Conservation (phyloP, 2,888 invertebrate genomes). For the Trachelus stipa region DNA sequence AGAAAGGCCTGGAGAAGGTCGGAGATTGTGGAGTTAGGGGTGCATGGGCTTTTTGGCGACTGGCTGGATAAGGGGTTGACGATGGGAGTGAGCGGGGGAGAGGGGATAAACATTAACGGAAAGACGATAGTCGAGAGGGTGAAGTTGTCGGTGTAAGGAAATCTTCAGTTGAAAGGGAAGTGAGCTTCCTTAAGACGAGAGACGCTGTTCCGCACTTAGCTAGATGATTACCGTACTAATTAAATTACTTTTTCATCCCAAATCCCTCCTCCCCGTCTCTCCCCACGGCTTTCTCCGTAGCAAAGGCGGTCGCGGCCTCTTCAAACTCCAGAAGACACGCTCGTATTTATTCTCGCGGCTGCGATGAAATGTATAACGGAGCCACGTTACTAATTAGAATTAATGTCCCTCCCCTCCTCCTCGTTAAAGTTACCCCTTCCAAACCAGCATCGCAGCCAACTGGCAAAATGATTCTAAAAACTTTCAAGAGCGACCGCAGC, state of each 20-base stretch:
- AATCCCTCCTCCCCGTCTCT: constrained; percentile 5
- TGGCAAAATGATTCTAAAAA: too few species aligned
- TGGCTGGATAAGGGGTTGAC: too few species aligned
- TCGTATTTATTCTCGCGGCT: constrained; percentile 4
- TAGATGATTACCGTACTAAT: constrained; percentile 24
- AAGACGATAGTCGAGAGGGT: neutral
- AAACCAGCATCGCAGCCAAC: too few species aligned
- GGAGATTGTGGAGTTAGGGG: too few species aligned
- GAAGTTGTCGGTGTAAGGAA: neutral
- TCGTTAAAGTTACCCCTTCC: neutral
- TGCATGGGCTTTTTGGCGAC: too few species aligned
- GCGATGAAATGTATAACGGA: constrained; percentile 11
- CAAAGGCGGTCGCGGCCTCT: neutral
- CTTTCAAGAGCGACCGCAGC: too few species aligned
- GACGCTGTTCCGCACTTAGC: constrained; percentile 23
- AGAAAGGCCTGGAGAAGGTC: too few species aligned
- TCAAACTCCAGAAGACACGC: constrained; percentile 5
- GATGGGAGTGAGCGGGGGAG: too few species aligned
- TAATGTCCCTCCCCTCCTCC: neutral
- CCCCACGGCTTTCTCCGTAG: constrained; percentile 2
- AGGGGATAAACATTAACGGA: too few species aligned
- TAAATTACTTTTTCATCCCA: constrained; percentile 24
- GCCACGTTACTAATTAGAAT: constrained; percentile 3
- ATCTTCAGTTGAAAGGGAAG: neutral
- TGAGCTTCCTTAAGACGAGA: constrained; percentile 7